Conservation (phyloP, 1,140 invertebrate species). For the Brachionus rubens region DNA sequence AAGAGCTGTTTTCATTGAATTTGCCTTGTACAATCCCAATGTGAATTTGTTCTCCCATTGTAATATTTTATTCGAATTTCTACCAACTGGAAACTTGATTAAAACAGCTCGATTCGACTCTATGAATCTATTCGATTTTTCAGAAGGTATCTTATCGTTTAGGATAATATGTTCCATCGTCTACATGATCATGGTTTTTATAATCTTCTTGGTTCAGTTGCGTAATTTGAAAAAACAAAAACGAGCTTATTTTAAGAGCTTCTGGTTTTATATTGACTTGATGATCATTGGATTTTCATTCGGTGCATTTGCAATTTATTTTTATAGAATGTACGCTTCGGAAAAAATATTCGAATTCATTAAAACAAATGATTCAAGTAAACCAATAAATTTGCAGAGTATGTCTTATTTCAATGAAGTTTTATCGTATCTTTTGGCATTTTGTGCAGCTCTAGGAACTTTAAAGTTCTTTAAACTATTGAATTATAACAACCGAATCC, state of each 20-base stretch:
- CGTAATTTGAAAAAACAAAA: conserved; percentile 51
- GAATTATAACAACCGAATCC: conserved; percentile 52
- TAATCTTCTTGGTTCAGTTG: conserved; percentile 61
- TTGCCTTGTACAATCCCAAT: conserved; percentile 2
- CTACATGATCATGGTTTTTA: conserved; percentile 58
- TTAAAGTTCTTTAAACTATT: conserved; percentile 61
- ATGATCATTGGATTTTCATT: conserved; percentile 59
- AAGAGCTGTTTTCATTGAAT: conserved; percentile 4
- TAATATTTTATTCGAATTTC: conserved; percentile 1
- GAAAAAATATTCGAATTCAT: conserved; percentile 57
- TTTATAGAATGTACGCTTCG: conserved; percentile 58
- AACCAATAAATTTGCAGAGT: conserved; percentile 62
- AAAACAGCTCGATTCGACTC: not conserved
- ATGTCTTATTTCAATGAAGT: conserved; percentile 62
- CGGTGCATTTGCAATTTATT: conserved; percentile 57
- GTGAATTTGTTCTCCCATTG: not conserved
- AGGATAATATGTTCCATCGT: not conserved
- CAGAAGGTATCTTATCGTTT: not conserved
- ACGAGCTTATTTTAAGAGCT: conserved; percentile 54
- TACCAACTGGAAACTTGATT: not conserved
- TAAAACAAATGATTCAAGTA: conserved; percentile 60
- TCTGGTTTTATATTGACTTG: conserved; percentile 61
- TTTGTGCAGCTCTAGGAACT: conserved; percentile 63
- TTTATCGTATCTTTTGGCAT: conserved; percentile 62
- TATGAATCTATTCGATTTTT: not conserved